Conservation (phyloP, 1,140 invertebrate genomes). For the Pachypeltis micranthus region DNA sequence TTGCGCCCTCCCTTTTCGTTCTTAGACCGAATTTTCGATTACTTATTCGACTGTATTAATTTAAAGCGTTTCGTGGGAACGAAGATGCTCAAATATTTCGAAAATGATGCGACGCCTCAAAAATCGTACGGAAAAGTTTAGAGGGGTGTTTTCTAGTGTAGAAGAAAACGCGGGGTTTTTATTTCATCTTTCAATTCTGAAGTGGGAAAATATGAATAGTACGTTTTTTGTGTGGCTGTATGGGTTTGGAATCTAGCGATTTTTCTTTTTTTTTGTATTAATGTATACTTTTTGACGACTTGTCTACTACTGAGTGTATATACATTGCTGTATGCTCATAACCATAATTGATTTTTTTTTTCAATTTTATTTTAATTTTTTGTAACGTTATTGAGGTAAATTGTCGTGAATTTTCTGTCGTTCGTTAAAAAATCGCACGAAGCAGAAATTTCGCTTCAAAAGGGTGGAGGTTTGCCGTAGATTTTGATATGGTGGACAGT, state of each 20-base stretch:
- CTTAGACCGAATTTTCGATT: no score
- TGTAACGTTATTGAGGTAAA: conserved; percentile 6
- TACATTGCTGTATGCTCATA: conserved; percentile 20
- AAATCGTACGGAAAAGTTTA: no score
- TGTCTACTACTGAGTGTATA: conserved; percentile 21
- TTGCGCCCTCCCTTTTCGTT: no score
- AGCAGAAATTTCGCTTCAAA: conserved; percentile 11
- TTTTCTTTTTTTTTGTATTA: conserved; percentile 14
- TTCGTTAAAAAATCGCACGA: not conserved
- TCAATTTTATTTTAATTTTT: not conserved
- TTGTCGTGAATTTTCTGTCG: not conserved
- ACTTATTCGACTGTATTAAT: no score
- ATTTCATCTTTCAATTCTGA: no score
- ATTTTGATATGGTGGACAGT: conserved; percentile 18
- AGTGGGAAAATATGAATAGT: no score
- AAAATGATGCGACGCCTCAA: no score
- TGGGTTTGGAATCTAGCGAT: conserved; percentile 23
- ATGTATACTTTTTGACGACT: conserved; percentile 22
- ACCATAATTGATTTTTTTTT: conserved; percentile 11
- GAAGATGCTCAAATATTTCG: no score
- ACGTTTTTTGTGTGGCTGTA: conserved; percentile 23
- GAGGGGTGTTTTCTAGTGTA: no score
- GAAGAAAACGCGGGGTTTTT: no score
- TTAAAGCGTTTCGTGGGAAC: no score
- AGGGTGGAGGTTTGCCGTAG: conserved; percentile 20